Percentiles rank a stretch among this genome's conserved stretches.
Conservation (phyloP, 2,113 vertebrate genomes). For the Lynx canadensis region DNA sequence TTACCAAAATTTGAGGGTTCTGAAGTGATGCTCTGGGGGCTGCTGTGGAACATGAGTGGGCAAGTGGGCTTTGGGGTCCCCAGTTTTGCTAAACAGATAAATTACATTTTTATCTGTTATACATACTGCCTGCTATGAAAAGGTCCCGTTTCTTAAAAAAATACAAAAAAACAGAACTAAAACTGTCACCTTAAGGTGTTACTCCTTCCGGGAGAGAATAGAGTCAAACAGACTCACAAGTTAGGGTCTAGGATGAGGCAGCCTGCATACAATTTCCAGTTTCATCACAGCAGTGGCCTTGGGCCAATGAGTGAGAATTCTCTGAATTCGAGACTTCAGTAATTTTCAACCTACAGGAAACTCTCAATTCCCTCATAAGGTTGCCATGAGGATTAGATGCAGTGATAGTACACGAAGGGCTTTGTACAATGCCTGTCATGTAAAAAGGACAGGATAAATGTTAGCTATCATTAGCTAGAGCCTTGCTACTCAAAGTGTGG, state of each 20-base stretch:
- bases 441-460: neutral
- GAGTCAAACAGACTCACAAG: neutral
- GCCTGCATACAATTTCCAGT: neutral
- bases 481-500: neutral
- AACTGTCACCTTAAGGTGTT: neutral
- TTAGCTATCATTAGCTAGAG: neutral
- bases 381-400: neutral
- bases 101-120: neutral
- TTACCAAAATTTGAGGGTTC: neutral
- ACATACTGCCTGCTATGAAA: neutral
- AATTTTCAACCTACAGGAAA: neutral
- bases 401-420: neutral
- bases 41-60: neutral
- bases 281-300: neutral
- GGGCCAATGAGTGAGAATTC: neutral
- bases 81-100: neutral
- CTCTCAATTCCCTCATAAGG: neutral
- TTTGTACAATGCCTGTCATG: neutral
- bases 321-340: slow-evolving; percentile 1
- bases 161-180: neutral
- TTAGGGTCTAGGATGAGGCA: neutral
- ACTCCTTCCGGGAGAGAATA: neutral
- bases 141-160: neutral
- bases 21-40: neutral
- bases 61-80: neutral